phyloP scores from a whole-genome alignment of 2,113 vertebrate species.

The Xyliphius kryptos region DNA sequence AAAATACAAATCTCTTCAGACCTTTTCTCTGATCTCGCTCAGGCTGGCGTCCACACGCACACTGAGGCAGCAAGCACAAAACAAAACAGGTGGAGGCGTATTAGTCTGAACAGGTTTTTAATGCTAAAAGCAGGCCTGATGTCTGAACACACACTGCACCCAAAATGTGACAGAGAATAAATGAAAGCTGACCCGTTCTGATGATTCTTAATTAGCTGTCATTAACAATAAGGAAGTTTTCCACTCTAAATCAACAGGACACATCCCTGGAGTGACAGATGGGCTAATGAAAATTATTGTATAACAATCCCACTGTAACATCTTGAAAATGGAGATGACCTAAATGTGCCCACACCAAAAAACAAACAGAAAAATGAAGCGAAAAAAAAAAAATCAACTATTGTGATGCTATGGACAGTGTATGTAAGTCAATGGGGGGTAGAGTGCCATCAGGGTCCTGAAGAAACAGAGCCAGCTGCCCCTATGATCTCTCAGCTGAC shows the following conservation, averaged over 20 bases:
- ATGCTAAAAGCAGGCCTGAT: too few species aligned
- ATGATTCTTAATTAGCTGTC: conserved; percentile 9
- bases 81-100: too few species aligned
- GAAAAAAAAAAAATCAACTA: too few species aligned
- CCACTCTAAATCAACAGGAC: conserved; percentile 7
- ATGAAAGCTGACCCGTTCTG: neutral
- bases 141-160: neutral
- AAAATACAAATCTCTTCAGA: too few species aligned
- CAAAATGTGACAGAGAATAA: neutral
- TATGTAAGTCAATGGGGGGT: neutral
- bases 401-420: too few species aligned
- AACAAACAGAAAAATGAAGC: neutral
- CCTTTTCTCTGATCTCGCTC: too few species aligned
- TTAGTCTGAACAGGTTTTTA: too few species aligned
- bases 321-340: neutral
- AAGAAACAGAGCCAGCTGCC: conserved; percentile 7
- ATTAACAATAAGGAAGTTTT: conserved; percentile 4
- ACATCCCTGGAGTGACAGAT: neutral
- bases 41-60: too few species aligned
- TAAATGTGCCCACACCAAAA: neutral
- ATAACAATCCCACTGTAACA: neutral
- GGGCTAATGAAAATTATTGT: conserved; percentile 8
- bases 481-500: conserved; percentile 26
- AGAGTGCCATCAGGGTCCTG: neutral
- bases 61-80: too few species aligned